Evolutionary conservation across 2,888 invertebrate species (phyloP).

Genomic region (Danaus chrysippus): DNA sequence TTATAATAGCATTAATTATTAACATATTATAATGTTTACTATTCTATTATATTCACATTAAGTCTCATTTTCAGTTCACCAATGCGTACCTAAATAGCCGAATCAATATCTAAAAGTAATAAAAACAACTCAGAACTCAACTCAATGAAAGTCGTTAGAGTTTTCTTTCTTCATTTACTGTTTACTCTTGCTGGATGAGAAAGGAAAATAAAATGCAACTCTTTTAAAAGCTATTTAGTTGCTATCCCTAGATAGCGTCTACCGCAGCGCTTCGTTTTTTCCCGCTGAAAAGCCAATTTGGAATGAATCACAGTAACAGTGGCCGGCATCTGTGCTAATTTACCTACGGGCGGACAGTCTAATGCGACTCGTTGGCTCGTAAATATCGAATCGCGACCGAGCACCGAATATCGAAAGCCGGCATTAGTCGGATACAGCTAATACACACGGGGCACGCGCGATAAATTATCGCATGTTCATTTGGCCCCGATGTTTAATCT

Average conservation of each 20-base stretch:
- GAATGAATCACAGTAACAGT: conserved; percentile 78
- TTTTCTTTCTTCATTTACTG: conserved; percentile 29
- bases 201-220: conserved; percentile 55
- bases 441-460: conserved; percentile 74
- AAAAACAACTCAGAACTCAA: conserved; percentile 20
- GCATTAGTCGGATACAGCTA: conserved; percentile 79
- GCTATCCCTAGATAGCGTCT: conserved; percentile 64
- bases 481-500: conserved; percentile 78
- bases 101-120: background rate
- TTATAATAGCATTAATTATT: no score
- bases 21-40: no score
- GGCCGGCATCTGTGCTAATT: conserved; percentile 79
- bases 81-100: background rate
- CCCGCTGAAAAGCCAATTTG: conserved; percentile 77
- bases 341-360: conserved; percentile 79
- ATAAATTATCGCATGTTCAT: conserved; percentile 78
- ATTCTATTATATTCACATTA: no score
- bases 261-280: conserved; percentile 65
- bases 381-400: conserved; percentile 76
- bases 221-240: conserved; percentile 71
- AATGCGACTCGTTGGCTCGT: conserved; percentile 75
- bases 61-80: background rate
- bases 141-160: conserved; percentile 31
- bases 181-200: conserved; percentile 31
- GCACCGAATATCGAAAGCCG: conserved; percentile 78